Percentiles rank a stretch among this genome's conserved stretches.
Evolutionary conservation across 2,113 vertebrate genomes (phyloP).

Genomic region (Cryptotis parvus): DNA sequence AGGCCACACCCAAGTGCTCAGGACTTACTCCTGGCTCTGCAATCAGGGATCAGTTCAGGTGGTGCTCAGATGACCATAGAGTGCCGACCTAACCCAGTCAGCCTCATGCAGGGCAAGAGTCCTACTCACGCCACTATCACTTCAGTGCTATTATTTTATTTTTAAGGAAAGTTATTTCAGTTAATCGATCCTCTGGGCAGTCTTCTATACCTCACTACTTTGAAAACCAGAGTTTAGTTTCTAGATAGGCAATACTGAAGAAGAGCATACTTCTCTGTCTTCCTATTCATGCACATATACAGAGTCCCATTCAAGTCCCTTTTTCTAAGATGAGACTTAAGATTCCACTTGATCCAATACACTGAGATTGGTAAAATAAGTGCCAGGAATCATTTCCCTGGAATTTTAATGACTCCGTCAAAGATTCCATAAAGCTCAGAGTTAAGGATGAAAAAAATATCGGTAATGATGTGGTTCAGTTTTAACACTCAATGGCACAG

Average conservation of each 20-base stretch:
- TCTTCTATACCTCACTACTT: background rate
- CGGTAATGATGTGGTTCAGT: background rate
- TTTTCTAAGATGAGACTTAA: too few relatives aligned
- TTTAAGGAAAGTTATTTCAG: conserved; percentile 43
- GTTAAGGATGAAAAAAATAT: background rate
- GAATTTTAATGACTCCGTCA: background rate
- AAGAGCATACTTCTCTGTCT: background rate
- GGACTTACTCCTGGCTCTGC: too few relatives aligned
- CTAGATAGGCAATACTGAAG: conserved; percentile 22
- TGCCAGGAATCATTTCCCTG: background rate
- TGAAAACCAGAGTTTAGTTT: conserved; percentile 36
- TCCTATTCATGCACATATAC: background rate
- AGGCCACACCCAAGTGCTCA: too few relatives aligned
- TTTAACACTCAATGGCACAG: background rate
- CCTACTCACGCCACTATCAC: too few relatives aligned
- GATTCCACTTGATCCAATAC: background rate
- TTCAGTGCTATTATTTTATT: background rate
- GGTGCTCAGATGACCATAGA: too few relatives aligned
- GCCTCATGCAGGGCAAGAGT: too few relatives aligned
- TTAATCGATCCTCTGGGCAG: background rate
- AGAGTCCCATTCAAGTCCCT: background rate
- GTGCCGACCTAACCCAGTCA: too few relatives aligned
- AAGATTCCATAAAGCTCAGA: conserved; percentile 8
- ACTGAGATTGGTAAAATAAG: background rate
- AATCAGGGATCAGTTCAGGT: too few relatives aligned